A percentile compares a stretch with the other conserved stretches of the same genome.
Evolutionary conservation across 2,888 invertebrate genomes (phyloP).

Genomic region (Lithophane semibrunnea): DNA sequence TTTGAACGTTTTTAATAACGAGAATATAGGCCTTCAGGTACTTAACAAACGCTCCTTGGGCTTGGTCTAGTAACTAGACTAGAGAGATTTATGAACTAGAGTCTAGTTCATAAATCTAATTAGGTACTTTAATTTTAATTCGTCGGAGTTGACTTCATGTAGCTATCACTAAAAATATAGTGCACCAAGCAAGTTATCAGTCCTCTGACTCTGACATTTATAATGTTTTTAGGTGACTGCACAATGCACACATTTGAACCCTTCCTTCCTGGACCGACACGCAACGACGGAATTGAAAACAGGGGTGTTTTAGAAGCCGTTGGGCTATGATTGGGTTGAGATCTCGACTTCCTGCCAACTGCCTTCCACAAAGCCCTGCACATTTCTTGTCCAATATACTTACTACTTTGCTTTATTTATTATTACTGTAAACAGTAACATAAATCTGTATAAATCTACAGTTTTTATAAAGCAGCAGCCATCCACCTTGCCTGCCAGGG

Average conservation of each 20-base stretch:
- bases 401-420: not conserved
- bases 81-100: no score
- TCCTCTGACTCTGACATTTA: not conserved
- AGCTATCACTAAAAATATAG: not conserved
- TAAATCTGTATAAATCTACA: not conserved
- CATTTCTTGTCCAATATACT: not conserved
- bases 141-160: not conserved
- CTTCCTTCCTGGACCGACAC: constrained; percentile 27
- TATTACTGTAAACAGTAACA: not conserved
- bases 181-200: not conserved
- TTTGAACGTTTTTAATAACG: not conserved
- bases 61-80: not conserved
- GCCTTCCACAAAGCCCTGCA: not conserved
- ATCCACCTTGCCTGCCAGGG: no score
- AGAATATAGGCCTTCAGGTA: not conserved
- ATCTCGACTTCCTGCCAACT: constrained; percentile 6
- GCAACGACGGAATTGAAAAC: constrained; percentile 37
- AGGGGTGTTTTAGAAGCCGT: constrained; percentile 2
- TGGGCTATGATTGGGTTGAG: constrained; percentile 6
- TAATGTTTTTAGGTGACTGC: constrained; percentile 31
- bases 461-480: not conserved
- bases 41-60: not conserved
- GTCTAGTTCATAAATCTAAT: not conserved
- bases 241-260: constrained; percentile 5
- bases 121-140: not conserved